Evolutionary conservation across 2,797 vertebrate genomes (phyloP).

Genomic region (Ptychadena robeensis): DNA sequence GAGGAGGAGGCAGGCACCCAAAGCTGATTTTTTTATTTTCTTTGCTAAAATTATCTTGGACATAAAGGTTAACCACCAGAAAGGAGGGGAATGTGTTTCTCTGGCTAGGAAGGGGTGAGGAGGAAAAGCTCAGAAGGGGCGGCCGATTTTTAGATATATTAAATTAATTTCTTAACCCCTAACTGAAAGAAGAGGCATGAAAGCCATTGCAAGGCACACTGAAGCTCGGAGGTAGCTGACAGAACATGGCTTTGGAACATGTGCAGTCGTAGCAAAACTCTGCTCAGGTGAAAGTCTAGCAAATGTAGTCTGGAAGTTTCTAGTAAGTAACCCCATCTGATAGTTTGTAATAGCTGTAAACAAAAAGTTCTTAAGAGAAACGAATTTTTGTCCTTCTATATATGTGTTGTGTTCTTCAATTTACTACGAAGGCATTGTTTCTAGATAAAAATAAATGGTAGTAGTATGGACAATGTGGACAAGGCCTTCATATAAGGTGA

Average conservation of each 20-base stretch:
- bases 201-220: conserved; percentile 19
- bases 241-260: conserved; percentile 17
- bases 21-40: conserved; percentile 40
- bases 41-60: conserved; percentile 43
- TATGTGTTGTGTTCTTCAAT: neutral
- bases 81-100: conserved; percentile 37
- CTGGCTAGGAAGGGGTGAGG: conserved; percentile 42
- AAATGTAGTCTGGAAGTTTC: conserved; percentile 33
- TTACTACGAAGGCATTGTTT: neutral
- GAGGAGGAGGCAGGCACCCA: conserved; percentile 41
- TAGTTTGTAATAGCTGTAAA: neutral
- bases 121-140: conserved; percentile 48
- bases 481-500: neutral
- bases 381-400: neutral
- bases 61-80: conserved; percentile 52
- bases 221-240: neutral
- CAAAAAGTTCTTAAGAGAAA: neutral
- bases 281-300: conserved; percentile 22
- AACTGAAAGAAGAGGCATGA: conserved; percentile 8
- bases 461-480: neutral
- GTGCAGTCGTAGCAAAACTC: conserved; percentile 17
- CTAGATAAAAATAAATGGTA: neutral
- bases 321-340: conserved; percentile 42
- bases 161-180: conserved; percentile 43
- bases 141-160: conserved; percentile 33